These are phyloP conservation scores for Mythimna vitellina DNA, from an alignment of 2,888 invertebrate species.

Conservation along the genomic window DNA sequence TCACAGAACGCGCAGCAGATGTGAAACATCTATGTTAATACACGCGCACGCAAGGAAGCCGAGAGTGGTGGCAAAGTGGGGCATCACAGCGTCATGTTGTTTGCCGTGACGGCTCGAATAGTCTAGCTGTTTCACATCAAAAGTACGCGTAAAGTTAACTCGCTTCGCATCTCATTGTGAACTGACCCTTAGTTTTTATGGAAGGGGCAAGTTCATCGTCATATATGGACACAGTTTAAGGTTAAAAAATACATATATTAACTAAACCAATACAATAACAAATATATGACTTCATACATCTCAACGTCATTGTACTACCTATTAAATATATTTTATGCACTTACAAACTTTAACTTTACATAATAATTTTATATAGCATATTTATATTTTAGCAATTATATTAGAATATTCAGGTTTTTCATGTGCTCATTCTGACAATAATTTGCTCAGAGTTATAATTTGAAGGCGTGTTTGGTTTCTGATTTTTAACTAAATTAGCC, in stretches of 20 bases:
- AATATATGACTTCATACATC: conserved; percentile 56
- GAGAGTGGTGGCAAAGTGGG: no score
- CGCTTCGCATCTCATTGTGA: not conserved
- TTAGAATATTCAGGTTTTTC: conserved; percentile 15
- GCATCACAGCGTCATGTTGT: no score
- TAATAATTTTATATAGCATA: conserved; percentile 53
- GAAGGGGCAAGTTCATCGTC: conserved; percentile 10
- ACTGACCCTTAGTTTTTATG: not conserved
- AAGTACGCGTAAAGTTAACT: not conserved
- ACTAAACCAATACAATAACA: conserved; percentile 35
- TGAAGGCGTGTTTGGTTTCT: not conserved
- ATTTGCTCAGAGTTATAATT: not conserved
- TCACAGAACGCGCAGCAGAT: no score
- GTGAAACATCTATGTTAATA: no score
- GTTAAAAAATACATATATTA: conserved; percentile 24
- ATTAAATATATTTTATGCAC: conserved; percentile 71
- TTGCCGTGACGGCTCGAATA: no score
- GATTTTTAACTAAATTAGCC: conserved; percentile 15
- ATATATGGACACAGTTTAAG: not conserved
- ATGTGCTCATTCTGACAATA: not conserved
- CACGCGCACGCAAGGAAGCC: no score
- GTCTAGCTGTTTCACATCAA: not conserved
- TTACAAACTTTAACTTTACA: conserved; percentile 79
- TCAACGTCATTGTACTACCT: conserved; percentile 75
- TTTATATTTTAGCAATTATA: conserved; percentile 31